Evolutionary conservation across 1,140 invertebrate species (phyloP), one percentile per base, ranked within the genome.

Genomic region (Sitodiplosis mosellana): DNA sequence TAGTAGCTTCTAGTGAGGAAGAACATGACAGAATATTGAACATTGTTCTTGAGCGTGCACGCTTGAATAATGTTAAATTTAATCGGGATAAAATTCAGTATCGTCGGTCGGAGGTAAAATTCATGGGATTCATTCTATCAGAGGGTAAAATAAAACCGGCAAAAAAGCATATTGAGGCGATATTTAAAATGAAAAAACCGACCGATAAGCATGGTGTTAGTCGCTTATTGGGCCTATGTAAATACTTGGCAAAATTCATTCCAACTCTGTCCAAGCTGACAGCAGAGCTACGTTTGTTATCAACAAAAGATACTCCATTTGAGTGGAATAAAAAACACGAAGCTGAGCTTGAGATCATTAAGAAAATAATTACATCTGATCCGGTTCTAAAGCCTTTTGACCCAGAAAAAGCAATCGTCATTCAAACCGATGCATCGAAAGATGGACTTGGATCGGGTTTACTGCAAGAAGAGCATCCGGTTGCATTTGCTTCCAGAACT

Each of bases 401-500:
- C n/a, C n/a, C n/a, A n/a, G n/a, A n/a, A n/a, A n/a, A n/a, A n/a
- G n/a, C n/a, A n/a, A n/a, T n/a, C n/a, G n/a, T n/a, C n/a, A n/a
- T n/a, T n/a, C n/a, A n/a, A n/a, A n/a, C n/a, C n/a, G n/a, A n/a
- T n/a, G n/a, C n/a, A n/a, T n/a, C 55, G 2, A 52, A 60, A 45
- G 51, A 57, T 51, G 63, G 57, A 38, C 17, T 65, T 17, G 64
- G 56, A 2, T 55, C 51, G 40, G 54, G 56, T 20, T 40, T 65
- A 21, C 33, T 59, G 2, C 61, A 65, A 53, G 43, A 58, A 38
- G 37, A 48, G 5, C 45, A 53, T 40, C 59, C 58, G 12, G 53
- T 63, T 8, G 54, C 52, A n/a, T 68, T 59, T 52, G 64, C 61
- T 3, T 61, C 56, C 8, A 55, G 56, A 48, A 55, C 54, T 5